These are phyloP conservation scores for Tetramorium simillimum DNA, from an alignment of 1,140 invertebrate genomes.

Conservation along the genomic window DNA sequence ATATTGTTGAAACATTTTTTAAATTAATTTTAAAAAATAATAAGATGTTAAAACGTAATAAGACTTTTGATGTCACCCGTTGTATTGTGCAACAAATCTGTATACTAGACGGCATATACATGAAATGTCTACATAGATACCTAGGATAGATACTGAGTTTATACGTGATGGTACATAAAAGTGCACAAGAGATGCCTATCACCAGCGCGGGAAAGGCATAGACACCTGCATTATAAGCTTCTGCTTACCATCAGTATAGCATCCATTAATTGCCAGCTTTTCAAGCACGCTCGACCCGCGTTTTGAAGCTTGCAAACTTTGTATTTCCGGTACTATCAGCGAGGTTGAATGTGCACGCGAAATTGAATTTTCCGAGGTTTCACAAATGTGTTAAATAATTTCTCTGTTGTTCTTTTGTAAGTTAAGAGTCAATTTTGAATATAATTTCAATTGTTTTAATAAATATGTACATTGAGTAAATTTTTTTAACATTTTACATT, in stretches of 20 bases:
- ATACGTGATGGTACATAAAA: slow-evolving; percentile 80
- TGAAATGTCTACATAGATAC: slow-evolving; percentile 75
- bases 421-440: background rate
- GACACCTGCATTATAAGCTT: slow-evolving; percentile 80
- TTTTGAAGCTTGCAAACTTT: slow-evolving; percentile 79
- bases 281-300: slow-evolving; percentile 75
- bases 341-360: slow-evolving; percentile 46
- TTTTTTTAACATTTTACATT: background rate
- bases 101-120: slow-evolving; percentile 59
- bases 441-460: slow-evolving; percentile 6
- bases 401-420: background rate
- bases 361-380: slow-evolving; percentile 65
- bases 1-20: background rate
- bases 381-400: slow-evolving; percentile 18
- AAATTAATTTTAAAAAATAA: background rate
- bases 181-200: slow-evolving; percentile 84
- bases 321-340: slow-evolving; percentile 78
- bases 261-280: slow-evolving; percentile 83
- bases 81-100: slow-evolving; percentile 55
- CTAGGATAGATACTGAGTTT: slow-evolving; percentile 72
- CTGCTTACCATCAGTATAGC: slow-evolving; percentile 76
- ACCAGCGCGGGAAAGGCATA: slow-evolving; percentile 77
- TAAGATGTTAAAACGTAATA: background rate
- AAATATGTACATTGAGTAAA: background rate
- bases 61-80: slow-evolving; percentile 62